These are phyloP conservation scores for Syrrhaptes paradoxus DNA, from an alignment of 2,113 vertebrate genomes.

Conservation along the genomic window DNA sequence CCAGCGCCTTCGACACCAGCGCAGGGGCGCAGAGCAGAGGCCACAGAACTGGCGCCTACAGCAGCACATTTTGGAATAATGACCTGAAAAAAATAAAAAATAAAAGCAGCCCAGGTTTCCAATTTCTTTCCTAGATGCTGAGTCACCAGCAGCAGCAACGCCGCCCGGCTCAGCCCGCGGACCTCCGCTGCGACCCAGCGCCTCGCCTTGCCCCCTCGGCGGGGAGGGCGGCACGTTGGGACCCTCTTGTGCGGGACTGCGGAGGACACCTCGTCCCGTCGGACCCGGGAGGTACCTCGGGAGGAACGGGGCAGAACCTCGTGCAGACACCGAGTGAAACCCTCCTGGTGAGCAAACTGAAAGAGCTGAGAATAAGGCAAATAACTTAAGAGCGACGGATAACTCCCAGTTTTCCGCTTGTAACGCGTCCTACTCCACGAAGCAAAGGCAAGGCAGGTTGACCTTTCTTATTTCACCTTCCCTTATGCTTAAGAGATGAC, in stretches of 20 bases:
- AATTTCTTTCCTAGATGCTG: neutral
- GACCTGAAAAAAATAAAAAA: neutral
- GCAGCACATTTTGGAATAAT: neutral
- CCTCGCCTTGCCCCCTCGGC: neutral
- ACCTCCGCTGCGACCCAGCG: neutral
- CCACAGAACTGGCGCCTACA: neutral
- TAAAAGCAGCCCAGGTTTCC: neutral
- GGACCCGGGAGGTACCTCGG: neutral
- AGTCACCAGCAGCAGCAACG: neutral
- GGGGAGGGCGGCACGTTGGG: neutral
- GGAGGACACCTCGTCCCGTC: neutral
- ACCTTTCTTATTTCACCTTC: neutral
- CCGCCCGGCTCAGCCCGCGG: neutral
- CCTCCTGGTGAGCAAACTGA: neutral
- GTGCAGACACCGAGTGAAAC: accelerated
- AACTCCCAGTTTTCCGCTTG: neutral
- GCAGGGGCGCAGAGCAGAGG: neutral
- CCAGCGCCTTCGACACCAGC: accelerated
- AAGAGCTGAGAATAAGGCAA: conserved; percentile 8
- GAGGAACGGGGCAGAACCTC: neutral
- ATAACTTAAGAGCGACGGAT: neutral
- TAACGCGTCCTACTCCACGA: neutral
- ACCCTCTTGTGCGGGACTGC: neutral
- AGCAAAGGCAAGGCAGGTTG: neutral
- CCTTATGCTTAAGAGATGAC: conserved; percentile 1